Conservation (phyloP, 2,113 vertebrate species). For the Phalacrocorax carbo region DNA sequence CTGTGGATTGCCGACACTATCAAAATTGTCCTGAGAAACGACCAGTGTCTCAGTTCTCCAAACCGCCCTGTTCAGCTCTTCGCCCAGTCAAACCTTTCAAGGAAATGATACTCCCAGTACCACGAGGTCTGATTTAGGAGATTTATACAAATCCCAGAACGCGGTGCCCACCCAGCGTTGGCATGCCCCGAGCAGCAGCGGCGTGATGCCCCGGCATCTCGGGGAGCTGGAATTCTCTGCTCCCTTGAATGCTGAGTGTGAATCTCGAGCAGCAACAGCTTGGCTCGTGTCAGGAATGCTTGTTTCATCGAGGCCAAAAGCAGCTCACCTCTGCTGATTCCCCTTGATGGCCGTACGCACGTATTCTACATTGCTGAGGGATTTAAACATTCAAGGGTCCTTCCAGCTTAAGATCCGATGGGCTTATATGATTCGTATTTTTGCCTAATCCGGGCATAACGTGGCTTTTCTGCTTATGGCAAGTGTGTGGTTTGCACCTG, state of each 20-base stretch:
- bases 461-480: background rate
- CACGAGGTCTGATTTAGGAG: background rate
- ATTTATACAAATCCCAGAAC: background rate
- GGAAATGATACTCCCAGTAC: background rate
- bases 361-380: background rate
- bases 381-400: background rate
- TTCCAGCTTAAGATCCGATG: background rate
- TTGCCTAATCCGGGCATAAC: background rate
- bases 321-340: background rate
- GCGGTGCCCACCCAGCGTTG: background rate
- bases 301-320: background rate
- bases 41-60: background rate
- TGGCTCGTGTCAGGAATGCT: background rate
- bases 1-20: background rate
- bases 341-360: accelerated
- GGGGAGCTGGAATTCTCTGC: background rate
- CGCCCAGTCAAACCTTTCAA: background rate
- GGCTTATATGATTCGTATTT: background rate
- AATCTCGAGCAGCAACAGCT: background rate
- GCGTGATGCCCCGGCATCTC: background rate
- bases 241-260: background rate
- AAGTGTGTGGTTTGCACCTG: background rate
- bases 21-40: background rate
- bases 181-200: background rate
- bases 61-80: background rate